Conservation (phyloP, 2,888 invertebrate species). For the Biston stratarius region DNA sequence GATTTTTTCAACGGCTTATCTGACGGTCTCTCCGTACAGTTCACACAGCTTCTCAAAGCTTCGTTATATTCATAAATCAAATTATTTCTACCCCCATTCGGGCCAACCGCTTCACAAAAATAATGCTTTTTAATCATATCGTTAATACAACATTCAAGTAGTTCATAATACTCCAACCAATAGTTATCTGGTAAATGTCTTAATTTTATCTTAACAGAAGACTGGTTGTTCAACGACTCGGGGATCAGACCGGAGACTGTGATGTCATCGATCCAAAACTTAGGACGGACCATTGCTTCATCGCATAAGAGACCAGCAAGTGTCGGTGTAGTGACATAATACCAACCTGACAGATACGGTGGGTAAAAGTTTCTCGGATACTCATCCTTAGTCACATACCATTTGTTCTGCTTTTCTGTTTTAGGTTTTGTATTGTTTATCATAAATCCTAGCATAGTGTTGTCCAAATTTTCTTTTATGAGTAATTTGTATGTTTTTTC, state of each 20-base stretch:
- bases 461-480: conserved; percentile 47
- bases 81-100: conserved; percentile 91
- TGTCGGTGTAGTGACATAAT: conserved; percentile 91
- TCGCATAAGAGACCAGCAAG: conserved; percentile 86
- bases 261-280: conserved; percentile 97
- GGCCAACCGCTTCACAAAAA: conserved; percentile 90
- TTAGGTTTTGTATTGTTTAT: conserved; percentile 88
- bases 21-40: conserved; percentile 81
- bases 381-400: conserved; percentile 91
- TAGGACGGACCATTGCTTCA: conserved; percentile 84
- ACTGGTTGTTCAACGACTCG: conserved; percentile 72
- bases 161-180: conserved; percentile 90
- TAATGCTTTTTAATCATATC: conserved; percentile 85
- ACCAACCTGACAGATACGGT: conserved; percentile 93
- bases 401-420: conserved; percentile 90
- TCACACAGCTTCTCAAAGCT: conserved; percentile 87
- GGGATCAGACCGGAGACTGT: conserved; percentile 93
- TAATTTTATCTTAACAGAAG: conserved; percentile 72
- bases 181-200: conserved; percentile 85
- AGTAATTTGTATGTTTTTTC: conserved; percentile 74
- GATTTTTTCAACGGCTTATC: conserved; percentile 84
- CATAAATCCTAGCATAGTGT: conserved; percentile 88
- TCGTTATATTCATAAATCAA: conserved; percentile 89
- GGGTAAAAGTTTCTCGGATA: conserved; percentile 89
- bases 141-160: conserved; percentile 90